Conservation (phyloP, 2,113 vertebrate genomes). For the human (Homo sapiens) region GRCh38 chr5:168027001-168027500, state of each 20-base stretch:
- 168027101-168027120: neutral
- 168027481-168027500: neutral
- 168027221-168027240: neutral
- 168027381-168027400: neutral
- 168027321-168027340: neutral
- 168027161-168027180: neutral
- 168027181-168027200: neutral
- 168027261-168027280: neutral
- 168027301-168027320: neutral
- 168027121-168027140: neutral
- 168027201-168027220: neutral
- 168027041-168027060: neutral
- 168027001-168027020: constrained; percentile 25
- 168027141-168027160: neutral
- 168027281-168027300: neutral
- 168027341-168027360: neutral
- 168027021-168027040: constrained; percentile 34
- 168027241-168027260: neutral
- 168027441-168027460: neutral
- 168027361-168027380: neutral
- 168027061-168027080: neutral
- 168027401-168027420: neutral
- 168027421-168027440: neutral
- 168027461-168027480: neutral
- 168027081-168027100: constrained; percentile 4